Evolutionary conservation across 2,888 invertebrate genomes (phyloP).

Genomic region (Andrena praecox): DNA sequence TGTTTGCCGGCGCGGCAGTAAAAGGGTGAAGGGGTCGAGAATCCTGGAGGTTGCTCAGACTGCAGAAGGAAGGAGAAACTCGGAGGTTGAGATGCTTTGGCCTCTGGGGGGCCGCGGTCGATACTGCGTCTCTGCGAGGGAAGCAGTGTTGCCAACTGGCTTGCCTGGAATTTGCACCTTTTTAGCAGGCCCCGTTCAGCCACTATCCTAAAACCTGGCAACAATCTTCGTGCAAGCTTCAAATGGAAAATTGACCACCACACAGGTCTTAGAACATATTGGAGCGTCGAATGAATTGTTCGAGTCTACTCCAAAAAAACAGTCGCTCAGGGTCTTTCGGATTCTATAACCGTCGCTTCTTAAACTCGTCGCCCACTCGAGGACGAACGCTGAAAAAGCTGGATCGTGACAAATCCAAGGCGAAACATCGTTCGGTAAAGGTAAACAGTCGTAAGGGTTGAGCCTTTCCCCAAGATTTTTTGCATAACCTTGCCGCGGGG

Average conservation of each 20-base stretch:
- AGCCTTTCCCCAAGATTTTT: slow-evolving; percentile 60
- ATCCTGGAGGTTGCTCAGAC: slow-evolving; percentile 60
- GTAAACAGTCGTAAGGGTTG: slow-evolving; percentile 71
- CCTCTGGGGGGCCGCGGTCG: slow-evolving; percentile 80
- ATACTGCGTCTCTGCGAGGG: slow-evolving; percentile 76
- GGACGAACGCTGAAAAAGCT: slow-evolving; percentile 52
- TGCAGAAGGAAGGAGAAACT: slow-evolving; percentile 69
- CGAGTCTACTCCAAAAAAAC: not conserved
- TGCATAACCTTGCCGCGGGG: slow-evolving; percentile 71
- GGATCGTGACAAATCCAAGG: slow-evolving; percentile 77
- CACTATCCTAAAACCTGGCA: not conserved
- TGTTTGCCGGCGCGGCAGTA: slow-evolving; percentile 51
- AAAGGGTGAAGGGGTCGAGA: slow-evolving; percentile 67
- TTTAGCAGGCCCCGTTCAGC: slow-evolving; percentile 47
- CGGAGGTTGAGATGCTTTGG: slow-evolving; percentile 78
- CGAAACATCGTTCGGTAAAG: slow-evolving; percentile 69
- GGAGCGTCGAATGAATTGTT: slow-evolving; percentile 6
- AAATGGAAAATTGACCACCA: not conserved
- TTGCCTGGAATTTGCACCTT: slow-evolving; percentile 79
- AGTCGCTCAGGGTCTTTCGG: slow-evolving; percentile 26
- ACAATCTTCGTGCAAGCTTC: not conserved
- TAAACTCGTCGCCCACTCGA: slow-evolving; percentile 14
- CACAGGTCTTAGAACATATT: not conserved
- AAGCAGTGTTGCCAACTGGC: slow-evolving; percentile 80
- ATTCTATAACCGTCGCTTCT: slow-evolving; percentile 62